Evolutionary conservation across 2,797 vertebrate species (phyloP), one percentile per base, ranked within the genome.

Genomic region (Aratinga solstitialis): DNA sequence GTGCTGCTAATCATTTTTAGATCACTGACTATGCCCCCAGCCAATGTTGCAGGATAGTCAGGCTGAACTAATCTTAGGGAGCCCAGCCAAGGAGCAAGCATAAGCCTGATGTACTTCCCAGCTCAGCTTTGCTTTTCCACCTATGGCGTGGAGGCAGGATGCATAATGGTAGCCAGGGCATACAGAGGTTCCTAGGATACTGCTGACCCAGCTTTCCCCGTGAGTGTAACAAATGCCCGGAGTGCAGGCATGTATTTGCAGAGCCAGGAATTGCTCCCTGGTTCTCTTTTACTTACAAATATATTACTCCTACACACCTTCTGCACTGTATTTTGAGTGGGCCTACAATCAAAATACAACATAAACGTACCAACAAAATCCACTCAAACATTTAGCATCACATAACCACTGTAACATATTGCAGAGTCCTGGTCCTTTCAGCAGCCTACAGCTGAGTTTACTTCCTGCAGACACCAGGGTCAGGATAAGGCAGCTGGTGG

Each of bases 141-240:
- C 19, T 67, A n/a, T 56, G 14, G 6, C 8, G 11, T 3, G 26
- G 38, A 77, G 34, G 38, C 15, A 83, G 65, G 63, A 38, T 16
- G 32, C 23, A 34, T 11, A 45, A 53, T 30, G 56, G 56, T 7
- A 81, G 45, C 30, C n/a, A 56, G 45, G 40, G 16, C 45, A 56
- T 0, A 0, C 1, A 1, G 24, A 66, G 19, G 4, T 32, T 77
- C 21, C 59, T 50, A 27, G 13, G 5, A 19, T 47, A 40, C 32
- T n/a, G 38, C 42, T 82, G 34, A 40, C 15, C 22, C 2, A 1
- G 7, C 36, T 68, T 84, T 29, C 13, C 63, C n/a, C 24, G 10
- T 21, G 36, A 38, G 27, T 10, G 2, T 6, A 72, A 67, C 51
- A 36, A 12, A 47, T 21, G 20, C 34, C 50, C 18, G 26, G 34